Base-by-base conservation (phyloP, 2,113 vertebrate genomes). In the Panurus biarmicus region DNA sequence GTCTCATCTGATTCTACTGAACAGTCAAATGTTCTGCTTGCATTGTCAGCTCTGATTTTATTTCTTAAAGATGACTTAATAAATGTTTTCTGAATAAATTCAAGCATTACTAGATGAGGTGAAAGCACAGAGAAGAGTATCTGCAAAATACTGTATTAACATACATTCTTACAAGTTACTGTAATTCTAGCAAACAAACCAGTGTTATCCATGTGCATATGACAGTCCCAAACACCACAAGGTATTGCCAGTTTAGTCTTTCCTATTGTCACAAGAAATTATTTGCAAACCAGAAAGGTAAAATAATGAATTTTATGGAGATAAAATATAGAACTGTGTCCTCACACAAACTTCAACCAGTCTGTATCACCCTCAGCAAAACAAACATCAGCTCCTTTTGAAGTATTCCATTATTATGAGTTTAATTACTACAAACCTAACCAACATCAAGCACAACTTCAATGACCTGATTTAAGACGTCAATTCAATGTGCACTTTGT, bases 181-280 rank as follows among this genome's bases (percentile, higher is more conserved):
- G 0, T 33, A 67, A 71, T 18, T 70, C 28, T 15, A 11, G 42
- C 24, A 6, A 79, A 76, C 16, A 53, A 48, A 38, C 6, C 33
- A 44, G 8, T 6, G 10, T 13, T 50, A 53, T 14, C 25, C 12
- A 45, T 0, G 0, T 14, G 3, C 13, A 14, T 3, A 9, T 12
- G 9, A 58, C 22, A 65, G 26, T 26, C 15, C 15, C 25, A 12
- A 44, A 42, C 24, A 60, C 14, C 16, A 45, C 14, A 56, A 5
- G 2, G 31, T 19, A 48, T 0, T 36, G 60, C 3, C 5, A 6
- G 14, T 35, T 60, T 57, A 47, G 20, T 60, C 24, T n/a, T 48
- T 29, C 53, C 23, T 35, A 22, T 18, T 35, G 5, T 8, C 42
- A 57, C 3, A 77, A 48, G 4, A 71, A n/a, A 84, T 2, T 1